These are phyloP conservation scores for Pyrgus malvae DNA, from an alignment of 2,888 invertebrate genomes.

Conservation along the genomic window DNA sequence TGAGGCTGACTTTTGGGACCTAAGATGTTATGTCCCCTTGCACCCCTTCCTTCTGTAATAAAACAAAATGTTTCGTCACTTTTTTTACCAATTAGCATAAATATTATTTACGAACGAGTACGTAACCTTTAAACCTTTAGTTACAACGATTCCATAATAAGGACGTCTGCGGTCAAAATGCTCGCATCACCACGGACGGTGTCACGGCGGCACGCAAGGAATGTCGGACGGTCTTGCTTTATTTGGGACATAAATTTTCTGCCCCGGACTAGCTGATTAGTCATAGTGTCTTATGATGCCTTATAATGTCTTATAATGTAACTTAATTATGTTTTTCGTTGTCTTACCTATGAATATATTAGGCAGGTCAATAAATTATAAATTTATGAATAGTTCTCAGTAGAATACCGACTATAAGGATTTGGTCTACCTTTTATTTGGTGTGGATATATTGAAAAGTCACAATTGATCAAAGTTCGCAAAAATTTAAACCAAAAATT, in stretches of 20 bases:
- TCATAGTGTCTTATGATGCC: constrained; percentile 26
- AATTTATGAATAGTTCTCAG: background rate
- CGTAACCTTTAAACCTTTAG: no score
- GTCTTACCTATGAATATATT: constrained; percentile 10
- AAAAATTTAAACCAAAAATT: no score
- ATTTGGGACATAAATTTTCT: constrained; percentile 31
- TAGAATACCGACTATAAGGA: background rate
- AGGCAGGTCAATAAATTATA: background rate
- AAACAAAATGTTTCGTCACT: no score
- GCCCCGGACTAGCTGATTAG: constrained; percentile 25
- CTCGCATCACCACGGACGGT: constrained; percentile 35
- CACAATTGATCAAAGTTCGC: no score
- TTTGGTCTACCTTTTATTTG: no score
- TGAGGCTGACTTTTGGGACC: no score
- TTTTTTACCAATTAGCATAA: no score
- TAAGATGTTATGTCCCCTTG: no score
- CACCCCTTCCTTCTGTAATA: no score
- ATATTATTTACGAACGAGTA: no score
- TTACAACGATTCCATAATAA: background rate
- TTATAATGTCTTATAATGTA: no score
- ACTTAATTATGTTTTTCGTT: constrained; percentile 19
- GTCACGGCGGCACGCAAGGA: constrained; percentile 43
- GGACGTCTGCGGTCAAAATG: background rate
- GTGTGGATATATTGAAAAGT: no score
- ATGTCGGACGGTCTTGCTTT: constrained; percentile 40